Percentiles rank a stretch among this genome's conserved stretches.
Evolutionary conservation across 1,140 invertebrate genomes (phyloP).

Genomic region (Apis mellifera): Amel_HAv3.1 CM009932.2:11139501-11140000

Average conservation of each 20-base stretch:
- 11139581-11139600: not conserved
- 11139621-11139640: not conserved
- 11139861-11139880: constrained; percentile 17
- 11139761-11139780: constrained; percentile 61
- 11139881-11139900: not conserved
- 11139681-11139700: constrained; percentile 47
- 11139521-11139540: not conserved
- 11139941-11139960: not conserved
- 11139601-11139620: not conserved
- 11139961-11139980: not conserved
- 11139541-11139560: not conserved
- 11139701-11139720: constrained; percentile 65
- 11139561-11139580: constrained; percentile 46
- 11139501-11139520: too few relatives aligned
- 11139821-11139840: not conserved
- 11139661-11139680: constrained; percentile 64
- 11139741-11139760: constrained; percentile 52
- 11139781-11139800: constrained; percentile 52
- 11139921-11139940: not conserved
- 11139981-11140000: not conserved
- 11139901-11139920: not conserved
- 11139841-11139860: constrained; percentile 1
- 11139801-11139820: constrained; percentile 39
- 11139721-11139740: constrained; percentile 62
- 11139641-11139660: constrained; percentile 48